phyloP scores from a whole-genome alignment of 1,140 invertebrate genomes.

The Hycleus phaleratus region DNA sequence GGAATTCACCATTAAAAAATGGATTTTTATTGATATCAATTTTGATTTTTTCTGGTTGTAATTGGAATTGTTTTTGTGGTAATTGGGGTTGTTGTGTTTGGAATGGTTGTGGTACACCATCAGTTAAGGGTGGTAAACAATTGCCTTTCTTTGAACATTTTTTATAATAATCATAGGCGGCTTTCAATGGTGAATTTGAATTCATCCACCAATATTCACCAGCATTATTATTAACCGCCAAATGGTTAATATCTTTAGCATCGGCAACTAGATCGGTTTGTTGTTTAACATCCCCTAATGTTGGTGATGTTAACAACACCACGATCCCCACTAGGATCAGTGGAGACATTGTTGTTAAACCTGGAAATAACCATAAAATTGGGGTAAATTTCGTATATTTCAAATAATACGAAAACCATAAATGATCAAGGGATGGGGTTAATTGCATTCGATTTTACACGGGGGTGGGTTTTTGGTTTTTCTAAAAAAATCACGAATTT shows the following conservation, averaged over 20 bases:
- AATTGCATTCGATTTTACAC: too few relatives aligned
- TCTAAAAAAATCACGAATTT: too few relatives aligned
- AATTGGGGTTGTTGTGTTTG: too few relatives aligned
- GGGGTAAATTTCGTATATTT: too few relatives aligned
- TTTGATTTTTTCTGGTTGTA: not conserved
- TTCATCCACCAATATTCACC: constrained; percentile 46
- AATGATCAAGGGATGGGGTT: too few relatives aligned
- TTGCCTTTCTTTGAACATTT: constrained; percentile 29
- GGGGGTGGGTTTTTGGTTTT: too few relatives aligned
- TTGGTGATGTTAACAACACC: constrained; percentile 16
- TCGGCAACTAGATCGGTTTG: constrained; percentile 16
- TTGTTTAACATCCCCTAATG: constrained; percentile 27
- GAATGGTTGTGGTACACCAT: not conserved
- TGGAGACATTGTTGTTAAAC: constrained; percentile 27
- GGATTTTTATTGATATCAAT: constrained; percentile 37
- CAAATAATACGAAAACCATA: too few relatives aligned
- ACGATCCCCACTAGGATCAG: constrained; percentile 33
- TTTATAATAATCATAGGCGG: constrained; percentile 35
- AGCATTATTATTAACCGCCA: constrained; percentile 3
- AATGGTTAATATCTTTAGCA: constrained; percentile 21
- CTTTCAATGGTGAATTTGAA: constrained; percentile 47
- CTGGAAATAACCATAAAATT: constrained; percentile 2
- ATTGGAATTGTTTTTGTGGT: not conserved
- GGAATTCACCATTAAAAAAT: constrained; percentile 29
- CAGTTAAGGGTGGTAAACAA: constrained; percentile 13